Evolutionary conservation across 2,113 vertebrate genomes (phyloP).

Genomic region (Melanerpes aurifrons): DNA sequence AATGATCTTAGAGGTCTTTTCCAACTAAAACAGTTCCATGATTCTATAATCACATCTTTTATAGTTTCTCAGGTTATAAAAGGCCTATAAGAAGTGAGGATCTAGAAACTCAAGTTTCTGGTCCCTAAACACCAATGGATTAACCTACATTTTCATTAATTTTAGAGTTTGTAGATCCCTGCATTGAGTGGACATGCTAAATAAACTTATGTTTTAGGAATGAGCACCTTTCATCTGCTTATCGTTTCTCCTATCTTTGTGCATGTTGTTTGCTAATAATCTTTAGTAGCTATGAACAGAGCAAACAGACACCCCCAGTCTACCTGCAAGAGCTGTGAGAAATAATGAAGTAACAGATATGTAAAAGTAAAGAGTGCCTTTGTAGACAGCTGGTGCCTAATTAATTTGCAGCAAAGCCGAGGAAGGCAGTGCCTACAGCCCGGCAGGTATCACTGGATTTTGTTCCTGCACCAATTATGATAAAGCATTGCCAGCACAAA

Average conservation of each 20-base stretch:
- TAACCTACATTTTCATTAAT: not conserved
- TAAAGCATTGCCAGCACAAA: not conserved
- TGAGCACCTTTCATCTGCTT: not conserved
- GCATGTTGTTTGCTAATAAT: not conserved
- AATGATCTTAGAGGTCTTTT: too few species aligned
- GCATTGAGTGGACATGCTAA: not conserved
- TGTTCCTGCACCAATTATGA: not conserved
- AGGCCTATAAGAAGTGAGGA: not conserved
- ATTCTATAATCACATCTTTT: too few species aligned
- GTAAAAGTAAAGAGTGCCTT: not conserved
- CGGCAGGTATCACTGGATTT: not conserved
- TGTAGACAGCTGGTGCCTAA: conserved; percentile 9
- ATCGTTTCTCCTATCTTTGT: not conserved
- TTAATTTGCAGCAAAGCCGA: conserved; percentile 3
- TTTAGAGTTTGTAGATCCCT: not conserved
- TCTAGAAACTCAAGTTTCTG: not conserved
- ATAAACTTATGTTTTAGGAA: not conserved
- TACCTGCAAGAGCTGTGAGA: not conserved
- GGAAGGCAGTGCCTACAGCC: not conserved
- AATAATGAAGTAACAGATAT: not conserved
- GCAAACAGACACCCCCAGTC: not conserved
- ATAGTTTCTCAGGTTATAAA: not conserved
- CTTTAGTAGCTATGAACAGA: not conserved
- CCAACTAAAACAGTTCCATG: too few species aligned
- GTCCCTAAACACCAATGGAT: not conserved